Evolutionary conservation across 2,113 vertebrate genomes (phyloP), one percentile per base, ranked within the genome.

Genomic region (Microtus ochrogaster): DNA sequence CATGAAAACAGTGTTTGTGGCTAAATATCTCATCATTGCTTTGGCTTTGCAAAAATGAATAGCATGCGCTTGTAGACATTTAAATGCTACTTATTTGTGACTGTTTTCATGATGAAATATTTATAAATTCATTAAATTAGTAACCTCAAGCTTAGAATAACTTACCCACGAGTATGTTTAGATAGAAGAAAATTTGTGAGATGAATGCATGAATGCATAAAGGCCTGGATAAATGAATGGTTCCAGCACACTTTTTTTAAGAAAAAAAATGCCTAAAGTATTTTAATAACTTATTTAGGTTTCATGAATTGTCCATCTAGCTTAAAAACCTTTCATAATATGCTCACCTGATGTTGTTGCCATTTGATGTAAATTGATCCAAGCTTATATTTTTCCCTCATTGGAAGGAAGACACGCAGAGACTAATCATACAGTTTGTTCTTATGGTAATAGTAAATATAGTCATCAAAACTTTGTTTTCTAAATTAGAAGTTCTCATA

Each of bases 1-100:
- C 73, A 95, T 93, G 92, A 84, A 97, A 93, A 91, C 7, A 65
- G 16, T 91, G 44, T 47, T 93, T 94, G 30, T 96, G 79, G 33
- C 85, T 95, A 55, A 77, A 16, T 91, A 79, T n/a, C 30, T 88
- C 30, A 93, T 93, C 58, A 8, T 85, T 73, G 81, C 82, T 94
- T 90, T 94, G 81, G 68, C 63, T 96, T 96, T 92, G 81, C 66
- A 83, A 79, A 94, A 74, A 19, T 92, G 33, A 93, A 47, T 39
- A 81, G 41, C 44, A 94, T 96, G 78, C 0, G 13, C 78, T 96
- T 95, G 12, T 17, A 55, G 14, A 94, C 49, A 82, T 93, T 79
- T 96, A 77, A 88, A 22, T 86, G 70, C 12, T 84, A 39, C 68
- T 86, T 92, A 84, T 93, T 97, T 93, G n/a, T 89, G 93, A 83